A percentile compares a stretch with the other conserved stretches of the same genome.
Evolutionary conservation across 2,888 invertebrate genomes (phyloP).

Genomic region (Euzetes globulus): DNA sequence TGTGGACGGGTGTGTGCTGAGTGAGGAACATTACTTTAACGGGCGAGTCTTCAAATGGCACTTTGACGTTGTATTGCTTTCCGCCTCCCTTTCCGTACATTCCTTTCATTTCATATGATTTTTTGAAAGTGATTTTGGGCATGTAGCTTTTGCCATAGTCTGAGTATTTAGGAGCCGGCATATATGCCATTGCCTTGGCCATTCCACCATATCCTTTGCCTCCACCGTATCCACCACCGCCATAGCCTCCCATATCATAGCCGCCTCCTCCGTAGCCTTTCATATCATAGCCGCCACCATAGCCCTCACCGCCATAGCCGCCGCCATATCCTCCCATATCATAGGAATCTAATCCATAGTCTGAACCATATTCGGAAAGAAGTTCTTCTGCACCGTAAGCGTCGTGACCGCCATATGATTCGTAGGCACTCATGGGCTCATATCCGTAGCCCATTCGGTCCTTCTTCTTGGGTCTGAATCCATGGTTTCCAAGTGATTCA

Average conservation of each 20-base stretch:
- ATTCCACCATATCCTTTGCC: not conserved
- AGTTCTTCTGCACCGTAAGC: not conserved
- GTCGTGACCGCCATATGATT: not conserved
- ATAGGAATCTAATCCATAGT: not conserved
- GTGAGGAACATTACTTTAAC: slow-evolving; percentile 15
- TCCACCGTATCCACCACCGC: not conserved
- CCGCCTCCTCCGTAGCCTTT: not conserved
- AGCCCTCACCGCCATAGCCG: not conserved
- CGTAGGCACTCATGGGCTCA: not conserved
- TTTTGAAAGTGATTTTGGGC: not conserved
- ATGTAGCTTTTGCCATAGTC: not conserved
- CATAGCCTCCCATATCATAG: not conserved
- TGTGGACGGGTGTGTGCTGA: not conserved
- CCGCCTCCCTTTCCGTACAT: not conserved
- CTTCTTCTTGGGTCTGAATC: not conserved
- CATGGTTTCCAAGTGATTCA: not conserved
- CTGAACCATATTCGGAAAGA: not conserved
- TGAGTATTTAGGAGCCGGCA: not conserved
- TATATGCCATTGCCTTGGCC: not conserved
- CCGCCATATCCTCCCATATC: not conserved
- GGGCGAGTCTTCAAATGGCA: not conserved
- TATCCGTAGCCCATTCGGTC: not conserved
- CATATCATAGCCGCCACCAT: no score
- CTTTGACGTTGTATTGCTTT: slow-evolving; percentile 1
- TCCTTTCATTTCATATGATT: not conserved